A percentile compares a stretch with the other conserved stretches of the same genome.
Conservation (phyloP, 2,888 invertebrate genomes). For the Pachliopta kotzebuea region DNA sequence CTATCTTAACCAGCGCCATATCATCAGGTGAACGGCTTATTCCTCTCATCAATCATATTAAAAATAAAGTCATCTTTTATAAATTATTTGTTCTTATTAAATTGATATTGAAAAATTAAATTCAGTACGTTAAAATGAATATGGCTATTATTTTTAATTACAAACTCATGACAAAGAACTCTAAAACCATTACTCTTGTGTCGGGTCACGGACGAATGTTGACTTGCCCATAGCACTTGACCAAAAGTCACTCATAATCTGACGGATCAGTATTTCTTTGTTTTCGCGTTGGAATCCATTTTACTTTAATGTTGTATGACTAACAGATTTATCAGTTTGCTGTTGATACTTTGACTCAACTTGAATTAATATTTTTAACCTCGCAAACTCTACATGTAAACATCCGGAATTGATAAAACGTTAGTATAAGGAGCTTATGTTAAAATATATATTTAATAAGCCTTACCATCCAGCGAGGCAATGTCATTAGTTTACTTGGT, state of each 20-base stretch:
- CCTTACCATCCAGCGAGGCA: too few relatives aligned
- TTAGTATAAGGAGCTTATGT: neutral
- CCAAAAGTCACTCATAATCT: neutral
- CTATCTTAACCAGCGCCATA: too few relatives aligned
- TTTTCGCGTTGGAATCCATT: neutral
- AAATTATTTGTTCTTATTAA: too few relatives aligned
- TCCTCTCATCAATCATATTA: too few relatives aligned
- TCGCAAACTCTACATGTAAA: neutral
- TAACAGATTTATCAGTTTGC: neutral
- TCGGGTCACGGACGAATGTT: constrained; percentile 15
- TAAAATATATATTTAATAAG: neutral
- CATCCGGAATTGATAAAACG: constrained; percentile 1
- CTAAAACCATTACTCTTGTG: constrained; percentile 6
- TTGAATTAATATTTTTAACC: neutral
- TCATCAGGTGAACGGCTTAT: too few relatives aligned
- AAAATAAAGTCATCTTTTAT: too few relatives aligned
- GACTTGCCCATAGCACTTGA: constrained; percentile 1
- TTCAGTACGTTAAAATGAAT: neutral
- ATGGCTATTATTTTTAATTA: constrained; percentile 8
- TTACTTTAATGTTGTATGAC: neutral
- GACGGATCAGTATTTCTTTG: neutral
- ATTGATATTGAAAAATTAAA: too few relatives aligned
- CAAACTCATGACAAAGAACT: constrained; percentile 12
- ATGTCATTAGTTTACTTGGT: too few relatives aligned
- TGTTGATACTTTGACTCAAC: neutral